Percentiles rank a stretch among this genome's conserved stretches.
These are phyloP conservation scores for Passer domesticus DNA, from an alignment of 2,113 vertebrate species.

Conservation along the genomic window DNA sequence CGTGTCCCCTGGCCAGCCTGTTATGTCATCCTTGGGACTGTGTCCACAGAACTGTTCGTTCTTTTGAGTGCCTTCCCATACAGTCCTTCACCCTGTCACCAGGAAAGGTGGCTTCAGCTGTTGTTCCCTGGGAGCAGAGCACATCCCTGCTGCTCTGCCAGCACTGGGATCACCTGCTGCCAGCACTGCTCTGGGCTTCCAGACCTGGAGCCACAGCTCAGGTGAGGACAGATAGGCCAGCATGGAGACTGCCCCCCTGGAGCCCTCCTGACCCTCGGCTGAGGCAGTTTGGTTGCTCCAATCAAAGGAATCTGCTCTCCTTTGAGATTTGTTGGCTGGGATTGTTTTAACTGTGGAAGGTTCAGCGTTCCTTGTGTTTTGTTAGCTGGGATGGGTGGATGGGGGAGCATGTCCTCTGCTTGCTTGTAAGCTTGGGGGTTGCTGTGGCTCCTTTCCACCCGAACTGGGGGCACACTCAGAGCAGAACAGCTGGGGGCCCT, in stretches of 20 bases:
- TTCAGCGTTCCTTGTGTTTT: background rate
- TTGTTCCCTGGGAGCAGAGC: background rate
- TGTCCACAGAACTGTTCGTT: background rate
- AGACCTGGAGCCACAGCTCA: background rate
- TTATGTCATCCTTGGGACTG: background rate
- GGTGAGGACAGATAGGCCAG: background rate
- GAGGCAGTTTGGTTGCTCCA: background rate
- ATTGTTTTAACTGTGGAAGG: background rate
- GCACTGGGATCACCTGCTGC: background rate
- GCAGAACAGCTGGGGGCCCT: background rate
- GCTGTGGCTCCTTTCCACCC: background rate
- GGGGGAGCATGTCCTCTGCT: background rate
- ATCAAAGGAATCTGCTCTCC: background rate
- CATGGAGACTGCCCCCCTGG: background rate
- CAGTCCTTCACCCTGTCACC: background rate
- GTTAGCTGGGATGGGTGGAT: background rate
- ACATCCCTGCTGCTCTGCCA: background rate
- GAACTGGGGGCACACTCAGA: background rate
- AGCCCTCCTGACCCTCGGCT: slow-evolving; percentile 5
- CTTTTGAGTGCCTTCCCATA: background rate
- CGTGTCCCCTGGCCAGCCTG: background rate
- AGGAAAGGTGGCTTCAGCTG: background rate
- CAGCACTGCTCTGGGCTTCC: background rate
- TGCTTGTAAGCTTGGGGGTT: background rate
- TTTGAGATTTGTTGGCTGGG: background rate